Percentiles rank a stretch among this genome's conserved stretches.
phyloP scores from a whole-genome alignment of 2,797 vertebrate species.

The Gambelia wislizenii region DNA sequence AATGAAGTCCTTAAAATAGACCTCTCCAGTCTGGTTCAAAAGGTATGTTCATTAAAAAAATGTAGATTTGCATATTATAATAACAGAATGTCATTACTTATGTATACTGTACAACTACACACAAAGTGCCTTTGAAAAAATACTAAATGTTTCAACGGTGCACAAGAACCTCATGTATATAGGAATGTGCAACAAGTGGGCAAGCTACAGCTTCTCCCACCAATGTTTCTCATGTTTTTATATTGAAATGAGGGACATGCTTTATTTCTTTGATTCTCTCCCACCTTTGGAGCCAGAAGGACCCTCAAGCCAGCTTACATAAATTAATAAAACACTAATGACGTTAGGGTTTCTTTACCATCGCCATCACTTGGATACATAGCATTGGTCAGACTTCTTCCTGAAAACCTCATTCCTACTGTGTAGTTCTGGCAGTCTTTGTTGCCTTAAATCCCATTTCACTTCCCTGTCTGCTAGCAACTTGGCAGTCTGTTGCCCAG shows the following conservation, averaged over 20 bases:
- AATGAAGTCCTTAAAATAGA: conserved; percentile 85
- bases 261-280: neutral
- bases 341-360: neutral
- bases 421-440: neutral
- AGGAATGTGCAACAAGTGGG: neutral
- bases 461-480: neutral
- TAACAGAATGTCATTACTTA: neutral
- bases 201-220: neutral
- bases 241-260: neutral
- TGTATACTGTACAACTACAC: neutral
- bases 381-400: neutral
- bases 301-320: neutral
- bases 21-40: conserved; percentile 84
- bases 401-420: neutral
- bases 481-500: neutral
- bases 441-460: neutral
- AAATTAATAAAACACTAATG: neutral
- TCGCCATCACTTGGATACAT: neutral
- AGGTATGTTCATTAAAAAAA: conserved; percentile 80
- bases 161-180: too few relatives aligned
- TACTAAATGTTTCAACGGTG: neutral
- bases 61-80: neutral
- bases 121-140: neutral
- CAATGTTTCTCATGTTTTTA: neutral
- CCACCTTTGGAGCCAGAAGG: neutral